Evolutionary conservation across 1,140 invertebrate species (phyloP), one percentile per base, ranked within the genome.

Genomic region (Nylanderia fulva): DNA sequence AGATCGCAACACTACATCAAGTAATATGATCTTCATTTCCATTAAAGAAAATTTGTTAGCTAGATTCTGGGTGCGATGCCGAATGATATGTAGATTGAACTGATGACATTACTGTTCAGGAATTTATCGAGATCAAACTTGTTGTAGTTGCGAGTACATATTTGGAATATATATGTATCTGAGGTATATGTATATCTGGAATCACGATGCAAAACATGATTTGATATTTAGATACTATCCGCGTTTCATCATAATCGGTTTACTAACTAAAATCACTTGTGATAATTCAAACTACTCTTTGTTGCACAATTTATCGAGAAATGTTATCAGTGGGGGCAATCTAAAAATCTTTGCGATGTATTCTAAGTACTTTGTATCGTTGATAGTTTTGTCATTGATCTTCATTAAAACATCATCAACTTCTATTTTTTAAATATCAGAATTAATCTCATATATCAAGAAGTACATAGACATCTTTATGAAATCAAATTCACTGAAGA

Each of bases 21-120:
- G 63, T 92, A 61, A 27, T 4, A 92, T 11, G 0, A 86, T 29
- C 79, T 94, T 94, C 0, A 29, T 42, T 74, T 91, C 87, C 56
- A 93, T 48, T 2, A 93, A 42, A 8, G 92, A 92, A 29, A 93
- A 93, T 18, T 87, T 64, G 60, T 92, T 91, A 85, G 94, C 95
- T 33, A 95, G 48, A 90, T 92, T 33, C 95, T 91, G 0, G 94
- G 95, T 1, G 95, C 95, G 1, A 94, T 39, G 1, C 95, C 94
- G 52, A 95, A 95, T 0, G 84, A 76, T 0, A 83, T 18, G 2
- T 48, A 64, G 39, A n/a, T 1, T 1, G 21, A 15, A 3, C 4
- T 52, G 1, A 52, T 3, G 0, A 45, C 6, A 1, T 66, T 21
- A 0, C 0, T 2, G 18, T 68, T 42, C 0, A 84, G 2, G 27